Evolutionary conservation across 2,797 vertebrate species (phyloP), one percentile per base, ranked within the genome.

Genomic region (Takifugu rubripes): DNA sequence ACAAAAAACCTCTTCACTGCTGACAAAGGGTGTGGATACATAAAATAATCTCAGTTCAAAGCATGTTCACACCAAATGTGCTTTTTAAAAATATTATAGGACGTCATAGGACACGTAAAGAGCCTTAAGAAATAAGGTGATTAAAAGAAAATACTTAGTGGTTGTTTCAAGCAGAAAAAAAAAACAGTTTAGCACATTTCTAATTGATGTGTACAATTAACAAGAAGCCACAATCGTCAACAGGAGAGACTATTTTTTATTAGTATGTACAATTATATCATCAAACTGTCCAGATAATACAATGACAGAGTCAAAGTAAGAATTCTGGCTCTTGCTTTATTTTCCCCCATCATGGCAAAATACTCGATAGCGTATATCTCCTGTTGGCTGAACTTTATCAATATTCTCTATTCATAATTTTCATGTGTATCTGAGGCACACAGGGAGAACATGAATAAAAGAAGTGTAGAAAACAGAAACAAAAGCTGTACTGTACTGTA

Each of bases 401-500:
- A 64, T 76, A 81, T 73, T 79, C 78, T 86, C 81, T 84, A 78
- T 83, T 89, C 76, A 86, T 90, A 84, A 77, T 86, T 72, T 67
- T 85, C 80, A 80, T 82, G 84, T 90, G 87, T 88, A 89, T 92
- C 87, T 87, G 88, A 91, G 90, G 90, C 90, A 92, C 89, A 90
- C 84, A 70, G 90, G 88, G 82, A 88, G 82, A 90, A 87, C 75
- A 87, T 84, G 84, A 89, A 85, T 77, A 87, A 89, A 89, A 83
- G 75, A 86, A 80, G 77, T 77, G 74, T 82, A 64, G 75, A 83
- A 54, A 66, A 78, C 78, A 56, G 17, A 77, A 70, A 43, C 21
- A 31, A 60, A 67, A 78, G 56, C 82, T 69, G 58, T 45, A 66
- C 62, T 74, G 66, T 47, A 66, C 51, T 63, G 77, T 77, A 67